Conservation (phyloP, 2,797 vertebrate genomes). For the Graptemys geographica region DNA sequence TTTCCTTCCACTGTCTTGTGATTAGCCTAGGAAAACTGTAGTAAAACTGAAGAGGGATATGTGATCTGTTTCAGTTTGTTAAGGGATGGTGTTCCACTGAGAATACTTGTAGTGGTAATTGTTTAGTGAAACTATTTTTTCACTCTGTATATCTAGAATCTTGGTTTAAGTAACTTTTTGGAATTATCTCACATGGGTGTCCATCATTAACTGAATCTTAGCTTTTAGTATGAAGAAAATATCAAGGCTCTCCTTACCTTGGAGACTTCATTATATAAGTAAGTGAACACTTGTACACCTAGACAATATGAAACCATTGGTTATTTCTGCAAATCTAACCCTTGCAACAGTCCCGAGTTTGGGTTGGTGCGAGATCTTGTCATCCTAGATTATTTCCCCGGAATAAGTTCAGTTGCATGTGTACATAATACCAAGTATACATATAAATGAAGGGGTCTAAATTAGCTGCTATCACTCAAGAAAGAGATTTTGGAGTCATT, state of each 20-base stretch:
- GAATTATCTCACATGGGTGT: background rate
- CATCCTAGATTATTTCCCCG: background rate
- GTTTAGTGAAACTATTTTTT: background rate
- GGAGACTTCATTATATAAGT: background rate
- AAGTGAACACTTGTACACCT: background rate
- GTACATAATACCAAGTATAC: background rate
- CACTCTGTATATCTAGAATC: background rate
- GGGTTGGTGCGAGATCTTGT: background rate
- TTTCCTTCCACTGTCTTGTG: background rate
- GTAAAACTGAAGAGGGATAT: background rate
- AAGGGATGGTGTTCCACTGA: background rate
- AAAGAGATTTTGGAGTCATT: too few species aligned
- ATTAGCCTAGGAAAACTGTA: background rate
- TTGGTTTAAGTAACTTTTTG: background rate
- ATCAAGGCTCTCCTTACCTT: background rate
- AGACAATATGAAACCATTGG: background rate
- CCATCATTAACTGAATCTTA: background rate
- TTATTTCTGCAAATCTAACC: background rate
- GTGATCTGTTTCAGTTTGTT: background rate
- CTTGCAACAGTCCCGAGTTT: background rate
- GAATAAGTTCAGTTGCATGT: background rate
- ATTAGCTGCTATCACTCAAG: too few species aligned
- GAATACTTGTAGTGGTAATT: background rate
- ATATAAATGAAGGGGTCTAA: too few species aligned
- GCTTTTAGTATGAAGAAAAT: background rate